phyloP scores from a whole-genome alignment of 1,140 invertebrate genomes.

The Aricia agestis region DNA sequence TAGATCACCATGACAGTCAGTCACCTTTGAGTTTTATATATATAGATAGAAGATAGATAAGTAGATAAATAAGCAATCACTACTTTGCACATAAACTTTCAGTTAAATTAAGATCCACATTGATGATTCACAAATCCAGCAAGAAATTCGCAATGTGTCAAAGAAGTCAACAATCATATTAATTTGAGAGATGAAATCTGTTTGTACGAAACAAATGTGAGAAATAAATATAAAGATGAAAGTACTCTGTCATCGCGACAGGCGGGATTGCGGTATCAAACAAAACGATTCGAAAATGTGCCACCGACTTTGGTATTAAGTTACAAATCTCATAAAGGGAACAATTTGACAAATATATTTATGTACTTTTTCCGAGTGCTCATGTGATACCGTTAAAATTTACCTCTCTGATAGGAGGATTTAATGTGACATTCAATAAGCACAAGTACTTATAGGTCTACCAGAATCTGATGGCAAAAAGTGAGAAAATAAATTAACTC shows the following conservation, averaged over 20 bases:
- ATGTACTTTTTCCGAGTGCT: slow-evolving; percentile 14
- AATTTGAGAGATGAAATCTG: slow-evolving; percentile 8
- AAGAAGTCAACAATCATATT: neutral
- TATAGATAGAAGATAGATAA: too few relatives aligned
- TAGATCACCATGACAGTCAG: too few relatives aligned
- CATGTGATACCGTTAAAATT: neutral
- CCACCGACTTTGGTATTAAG: slow-evolving; percentile 54
- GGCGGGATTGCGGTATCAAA: slow-evolving; percentile 44
- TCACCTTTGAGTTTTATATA: too few relatives aligned
- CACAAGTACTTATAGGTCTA: too few relatives aligned
- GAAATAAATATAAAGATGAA: slow-evolving; percentile 51
- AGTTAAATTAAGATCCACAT: neutral
- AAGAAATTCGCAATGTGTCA: slow-evolving; percentile 20
- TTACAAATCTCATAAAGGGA: slow-evolving; percentile 49
- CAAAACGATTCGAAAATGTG: slow-evolving; percentile 47
- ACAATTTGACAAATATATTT: slow-evolving; percentile 40
- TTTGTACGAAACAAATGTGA: slow-evolving; percentile 1
- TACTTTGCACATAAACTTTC: too few relatives aligned
- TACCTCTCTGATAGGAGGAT: neutral
- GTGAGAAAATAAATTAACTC: too few relatives aligned
- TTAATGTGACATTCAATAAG: too few relatives aligned
- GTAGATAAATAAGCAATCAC: too few relatives aligned
- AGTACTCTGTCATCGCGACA: slow-evolving; percentile 57
- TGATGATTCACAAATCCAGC: neutral
- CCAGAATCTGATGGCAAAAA: too few relatives aligned